Percentiles rank a stretch among this genome's conserved stretches.
phyloP scores from a whole-genome alignment of 2,888 invertebrate species.

The Drosophila robusta region DNA sequence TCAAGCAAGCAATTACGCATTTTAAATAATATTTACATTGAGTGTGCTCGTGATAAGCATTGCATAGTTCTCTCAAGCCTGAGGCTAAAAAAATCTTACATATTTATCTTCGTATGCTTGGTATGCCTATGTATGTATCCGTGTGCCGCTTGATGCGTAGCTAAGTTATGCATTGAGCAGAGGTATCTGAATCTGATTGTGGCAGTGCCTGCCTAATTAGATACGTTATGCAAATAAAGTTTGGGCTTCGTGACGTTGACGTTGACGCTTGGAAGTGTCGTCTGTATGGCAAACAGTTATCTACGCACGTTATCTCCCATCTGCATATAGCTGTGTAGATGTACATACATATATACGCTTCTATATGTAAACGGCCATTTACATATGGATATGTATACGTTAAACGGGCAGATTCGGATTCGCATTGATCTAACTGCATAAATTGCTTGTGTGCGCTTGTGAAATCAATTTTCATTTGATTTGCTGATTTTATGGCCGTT shows the following conservation, averaged over 20 bases:
- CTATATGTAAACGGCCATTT: conserved; percentile 11
- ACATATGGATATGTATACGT: conserved; percentile 25
- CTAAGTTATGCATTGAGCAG: conserved; percentile 45
- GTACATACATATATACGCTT: conserved; percentile 8
- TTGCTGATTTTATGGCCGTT: conserved; percentile 71
- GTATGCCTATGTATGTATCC: not conserved
- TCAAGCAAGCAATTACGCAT: conserved; percentile 48
- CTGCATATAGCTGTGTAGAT: conserved; percentile 29
- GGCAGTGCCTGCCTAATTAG: conserved; percentile 55
- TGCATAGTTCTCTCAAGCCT: not conserved
- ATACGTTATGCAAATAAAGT: conserved; percentile 71
- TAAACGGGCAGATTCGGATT: conserved; percentile 38
- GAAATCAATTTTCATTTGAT: conserved; percentile 74
- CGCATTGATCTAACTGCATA: conserved; percentile 65
- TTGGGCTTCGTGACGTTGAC: conserved; percentile 37
- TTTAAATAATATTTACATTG: conserved; percentile 32
- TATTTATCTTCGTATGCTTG: not conserved
- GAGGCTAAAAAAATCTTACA: conserved; percentile 6
- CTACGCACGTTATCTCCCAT: conserved; percentile 57
- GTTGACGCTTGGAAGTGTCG: conserved; percentile 26
- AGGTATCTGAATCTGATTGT: conserved; percentile 38
- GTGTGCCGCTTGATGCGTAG: conserved; percentile 20
- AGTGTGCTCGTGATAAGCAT: conserved; percentile 22
- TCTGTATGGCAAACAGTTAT: conserved; percentile 46
- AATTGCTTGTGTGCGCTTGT: conserved; percentile 55